Evolutionary conservation across 2,113 vertebrate genomes (phyloP), one percentile per base, ranked within the genome.

Genomic region (Anolis sagrei): DNA sequence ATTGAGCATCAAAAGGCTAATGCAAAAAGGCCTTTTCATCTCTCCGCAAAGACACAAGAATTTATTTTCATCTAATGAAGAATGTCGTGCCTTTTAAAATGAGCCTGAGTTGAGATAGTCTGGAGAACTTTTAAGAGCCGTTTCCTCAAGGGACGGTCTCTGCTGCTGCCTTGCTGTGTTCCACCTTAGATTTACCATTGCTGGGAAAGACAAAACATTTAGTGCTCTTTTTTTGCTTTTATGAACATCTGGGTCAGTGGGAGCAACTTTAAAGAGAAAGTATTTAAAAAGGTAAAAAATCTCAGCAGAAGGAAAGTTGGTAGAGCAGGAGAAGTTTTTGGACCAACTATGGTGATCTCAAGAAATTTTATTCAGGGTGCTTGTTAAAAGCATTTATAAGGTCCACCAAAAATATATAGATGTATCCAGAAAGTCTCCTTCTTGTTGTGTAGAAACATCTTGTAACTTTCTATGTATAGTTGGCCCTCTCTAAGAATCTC

Each of bases 31-130:
- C 44, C 44, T 39, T 70, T 86, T 79, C 81, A 87, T 83, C 81
- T 74, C 39, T 62, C n/a, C 76, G 83, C 83, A 79, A 66, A 82
- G 49, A 66, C 39, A 36, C 58, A 83, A 66, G 39, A 51, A 74
- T 87, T 79, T 74, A 62, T 83, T 87, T 74, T 79, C 39, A 64
- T 64, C 49, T 74, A 79, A 79, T 74, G 75, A 73, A 83, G 69
- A 66, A 79, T 51, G 76, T 73, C 76, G 66, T 36, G 21, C 23
- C 68, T 66, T 79, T 73, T 83, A 72, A 62, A 78, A 54, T 39
- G 51, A 83, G 21, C 49, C 19, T 27, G 5, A 23, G 10, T 36
- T 73, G 29, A 0, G n/a, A 34, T 51, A 44, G 4, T 49, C 18
- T 72, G n/a, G 29, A 58, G 14, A 34, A 61, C 36, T 73, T 54